These are phyloP conservation scores for Epinephelus lanceolatus DNA, from an alignment of 2,113 vertebrate species.

Conservation along the genomic window DNA sequence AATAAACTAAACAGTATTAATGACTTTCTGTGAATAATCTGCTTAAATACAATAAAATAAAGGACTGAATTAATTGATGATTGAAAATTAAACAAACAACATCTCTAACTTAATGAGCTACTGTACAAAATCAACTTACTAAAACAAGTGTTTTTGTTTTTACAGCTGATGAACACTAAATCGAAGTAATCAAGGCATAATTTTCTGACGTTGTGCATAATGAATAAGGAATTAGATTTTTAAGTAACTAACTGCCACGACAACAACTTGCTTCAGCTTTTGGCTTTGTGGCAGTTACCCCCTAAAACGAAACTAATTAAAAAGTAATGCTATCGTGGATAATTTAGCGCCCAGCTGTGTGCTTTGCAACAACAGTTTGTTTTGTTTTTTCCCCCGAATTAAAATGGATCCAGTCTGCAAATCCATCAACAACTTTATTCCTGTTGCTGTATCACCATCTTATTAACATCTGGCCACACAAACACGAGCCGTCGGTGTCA, in stretches of 20 bases:
- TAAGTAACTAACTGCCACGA: slow-evolving; percentile 17
- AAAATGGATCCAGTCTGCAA: slow-evolving; percentile 39
- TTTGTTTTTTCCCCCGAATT: neutral
- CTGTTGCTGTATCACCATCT: slow-evolving; percentile 26
- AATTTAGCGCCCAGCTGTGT: slow-evolving; percentile 59
- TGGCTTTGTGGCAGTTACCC: slow-evolving; percentile 32
- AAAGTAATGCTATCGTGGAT: slow-evolving; percentile 57
- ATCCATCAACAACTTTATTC: slow-evolving; percentile 20
- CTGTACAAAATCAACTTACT: slow-evolving; percentile 18
- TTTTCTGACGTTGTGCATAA: slow-evolving; percentile 42
- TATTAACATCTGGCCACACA: neutral
- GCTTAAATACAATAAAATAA: slow-evolving; percentile 14
- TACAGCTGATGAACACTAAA: slow-evolving; percentile 17
- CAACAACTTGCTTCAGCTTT: slow-evolving; percentile 27
- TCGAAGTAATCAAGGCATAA: slow-evolving; percentile 50
- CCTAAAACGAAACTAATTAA: slow-evolving; percentile 54
- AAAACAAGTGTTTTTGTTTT: slow-evolving; percentile 45
- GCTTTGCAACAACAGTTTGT: slow-evolving; percentile 9
- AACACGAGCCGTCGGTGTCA: too few species aligned
- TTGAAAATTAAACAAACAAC: slow-evolving; percentile 34
- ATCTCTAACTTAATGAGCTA: slow-evolving; percentile 37
- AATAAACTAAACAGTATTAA: neutral
- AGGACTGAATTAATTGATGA: slow-evolving; percentile 35
- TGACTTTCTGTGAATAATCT: slow-evolving; percentile 5
- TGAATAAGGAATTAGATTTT: slow-evolving; percentile 45